Percentiles rank a stretch among this genome's conserved stretches.
These are phyloP conservation scores for Myopa testacea DNA, from an alignment of 2,888 invertebrate genomes.

Conservation along the genomic window DNA sequence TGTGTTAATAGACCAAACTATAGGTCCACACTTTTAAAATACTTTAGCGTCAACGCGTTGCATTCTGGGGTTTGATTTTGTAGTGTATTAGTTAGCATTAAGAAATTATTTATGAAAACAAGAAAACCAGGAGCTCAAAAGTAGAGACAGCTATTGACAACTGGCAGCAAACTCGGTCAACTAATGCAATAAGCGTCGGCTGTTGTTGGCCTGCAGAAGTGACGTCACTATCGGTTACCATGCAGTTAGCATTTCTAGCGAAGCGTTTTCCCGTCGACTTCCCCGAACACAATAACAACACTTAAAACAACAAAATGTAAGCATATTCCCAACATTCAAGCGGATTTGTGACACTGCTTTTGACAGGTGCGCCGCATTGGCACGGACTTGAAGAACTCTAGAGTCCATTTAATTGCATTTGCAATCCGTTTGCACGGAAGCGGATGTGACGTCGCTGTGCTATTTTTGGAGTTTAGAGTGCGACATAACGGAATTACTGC, in stretches of 20 bases:
- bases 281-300: neutral
- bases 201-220: neutral
- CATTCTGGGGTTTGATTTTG: too few relatives aligned
- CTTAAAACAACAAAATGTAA: too few relatives aligned
- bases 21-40: too few relatives aligned
- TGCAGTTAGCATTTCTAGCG: too few relatives aligned
- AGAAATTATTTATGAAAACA: too few relatives aligned
- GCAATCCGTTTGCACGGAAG: conserved; percentile 12
- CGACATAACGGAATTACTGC: neutral
- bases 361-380: too few relatives aligned
- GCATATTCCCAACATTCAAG: neutral
- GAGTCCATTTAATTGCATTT: neutral
- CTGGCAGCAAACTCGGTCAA: neutral
- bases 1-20: too few relatives aligned
- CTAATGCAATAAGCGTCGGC: neutral
- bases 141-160: too few relatives aligned
- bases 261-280: neutral
- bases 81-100: too few relatives aligned
- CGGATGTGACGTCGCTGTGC: conserved; percentile 28
- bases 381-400: neutral
- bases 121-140: too few relatives aligned
- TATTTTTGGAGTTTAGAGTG: conserved; percentile 21
- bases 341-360: neutral
- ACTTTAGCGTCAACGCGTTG: too few relatives aligned
- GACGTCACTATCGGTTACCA: conserved; percentile 16